Evolutionary conservation across 2,888 invertebrate species (phyloP).

Genomic region (Mimachlamys varia): DNA sequence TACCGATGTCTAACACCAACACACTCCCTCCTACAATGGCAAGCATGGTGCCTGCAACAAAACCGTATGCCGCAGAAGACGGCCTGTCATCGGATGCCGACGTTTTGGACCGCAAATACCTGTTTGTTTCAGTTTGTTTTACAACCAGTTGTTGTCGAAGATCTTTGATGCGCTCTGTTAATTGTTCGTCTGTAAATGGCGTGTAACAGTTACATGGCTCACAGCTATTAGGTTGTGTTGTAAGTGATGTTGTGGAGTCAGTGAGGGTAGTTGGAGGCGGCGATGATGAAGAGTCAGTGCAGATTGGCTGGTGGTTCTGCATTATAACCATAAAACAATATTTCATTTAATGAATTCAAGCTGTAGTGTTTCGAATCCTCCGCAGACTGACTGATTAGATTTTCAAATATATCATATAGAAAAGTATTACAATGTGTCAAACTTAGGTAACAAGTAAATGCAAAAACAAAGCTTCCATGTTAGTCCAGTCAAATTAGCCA

Average conservation of each 20-base stretch:
- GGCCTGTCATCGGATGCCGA: not conserved
- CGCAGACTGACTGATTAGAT: no score
- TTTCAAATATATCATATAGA: no score
- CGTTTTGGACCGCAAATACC: not conserved
- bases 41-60: not conserved
- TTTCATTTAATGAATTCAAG: no score
- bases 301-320: no score
- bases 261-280: no score
- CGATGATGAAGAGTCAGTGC: no score
- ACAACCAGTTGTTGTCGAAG: not conserved
- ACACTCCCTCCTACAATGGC: not conserved
- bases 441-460: no score
- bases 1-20: not conserved
- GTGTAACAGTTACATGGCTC: not conserved
- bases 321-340: no score
- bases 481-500: no score
- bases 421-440: no score
- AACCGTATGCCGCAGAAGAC: not conserved
- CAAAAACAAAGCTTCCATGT: no score
- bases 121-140: not conserved
- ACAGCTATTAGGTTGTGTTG: not conserved
- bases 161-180: not conserved
- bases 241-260: not conserved
- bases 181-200: not conserved
- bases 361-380: no score